phyloP scores from a whole-genome alignment of 2,888 invertebrate species.

The Pristionchus maxplancki region DNA sequence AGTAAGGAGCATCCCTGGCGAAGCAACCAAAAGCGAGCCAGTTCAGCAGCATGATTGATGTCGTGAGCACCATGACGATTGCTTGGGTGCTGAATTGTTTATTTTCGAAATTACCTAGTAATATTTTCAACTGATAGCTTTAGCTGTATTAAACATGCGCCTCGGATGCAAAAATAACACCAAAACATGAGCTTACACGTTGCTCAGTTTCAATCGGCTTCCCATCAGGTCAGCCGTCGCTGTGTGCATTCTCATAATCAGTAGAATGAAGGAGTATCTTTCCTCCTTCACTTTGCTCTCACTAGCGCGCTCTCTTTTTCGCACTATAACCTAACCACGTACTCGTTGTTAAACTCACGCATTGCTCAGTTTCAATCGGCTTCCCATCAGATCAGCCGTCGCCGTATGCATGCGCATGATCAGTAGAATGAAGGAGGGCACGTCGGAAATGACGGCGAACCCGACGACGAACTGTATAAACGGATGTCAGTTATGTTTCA shows the following conservation, averaged over 20 bases:
- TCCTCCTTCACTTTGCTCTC: neutral
- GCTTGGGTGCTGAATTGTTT: neutral
- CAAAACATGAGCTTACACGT: neutral
- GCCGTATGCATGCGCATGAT: constrained; percentile 14
- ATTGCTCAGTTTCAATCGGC: neutral
- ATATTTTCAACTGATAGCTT: neutral
- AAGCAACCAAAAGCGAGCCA: neutral
- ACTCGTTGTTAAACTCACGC: neutral
- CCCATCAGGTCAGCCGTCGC: neutral
- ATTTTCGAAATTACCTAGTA: neutral
- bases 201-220: neutral
- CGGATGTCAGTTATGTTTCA: neutral
- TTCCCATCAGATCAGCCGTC: neutral
- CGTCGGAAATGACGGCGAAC: neutral
- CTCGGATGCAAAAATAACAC: too few species aligned
- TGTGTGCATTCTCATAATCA: constrained; percentile 27
- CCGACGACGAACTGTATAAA: neutral
- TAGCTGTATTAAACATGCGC: too few species aligned
- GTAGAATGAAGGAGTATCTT: neutral
- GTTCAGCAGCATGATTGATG: neutral
- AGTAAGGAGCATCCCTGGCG: neutral
- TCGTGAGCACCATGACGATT: neutral
- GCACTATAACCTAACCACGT: too few species aligned
- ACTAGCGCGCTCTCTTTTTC: neutral
- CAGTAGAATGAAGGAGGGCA: neutral